Evolutionary conservation across 2,888 invertebrate genomes (phyloP), one percentile per base, ranked within the genome.

Genomic region (Automeris io): DNA sequence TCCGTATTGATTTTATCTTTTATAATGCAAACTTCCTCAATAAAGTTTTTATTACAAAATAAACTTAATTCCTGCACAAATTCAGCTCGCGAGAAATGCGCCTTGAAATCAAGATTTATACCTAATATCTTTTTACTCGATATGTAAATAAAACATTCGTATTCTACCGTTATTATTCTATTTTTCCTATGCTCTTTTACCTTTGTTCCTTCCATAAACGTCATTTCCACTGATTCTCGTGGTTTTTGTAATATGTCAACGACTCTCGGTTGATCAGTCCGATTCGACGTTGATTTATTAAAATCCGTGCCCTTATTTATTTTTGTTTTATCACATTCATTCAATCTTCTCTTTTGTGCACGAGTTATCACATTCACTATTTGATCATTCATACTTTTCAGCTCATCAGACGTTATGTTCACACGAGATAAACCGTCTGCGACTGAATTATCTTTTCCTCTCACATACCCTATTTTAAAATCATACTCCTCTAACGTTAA

Each of bases 391-490:
- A 45, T 41, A 1, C 26, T 12, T 34, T 41, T 41, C 12, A 45
- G 35, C 8, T 37, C 37, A 6, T 40, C 26, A 0, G 32, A 33
- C 7, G 43, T 44, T 23, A 47, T 23, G 16, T 5, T 11, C 2
- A 44, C 12, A 6, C 47, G 19, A 12, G 43, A 43, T 31, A 45
- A 38, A 6, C 38, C 41, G 23, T 45, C 42, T 16, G 47, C 42
- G 12, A 19, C 34, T n/a, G 6, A 13, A 36, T 45, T 47, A 8
- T 43, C 26, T 26, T 21, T 21, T 2, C 47, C 47, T 37, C 33
- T 41, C 5, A 47, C 18, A 33, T 47, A 47, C 8, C 33, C 35
- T 18, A 45, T 18, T 6, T 2, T 33, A 36, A 40, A 47, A 39
- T 47, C 31, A 22, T 44, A 47, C 19, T 47, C 41, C 33, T 44